Conservation (phyloP, 2,888 invertebrate species). For the Coelogynopora nodosa region DNA sequence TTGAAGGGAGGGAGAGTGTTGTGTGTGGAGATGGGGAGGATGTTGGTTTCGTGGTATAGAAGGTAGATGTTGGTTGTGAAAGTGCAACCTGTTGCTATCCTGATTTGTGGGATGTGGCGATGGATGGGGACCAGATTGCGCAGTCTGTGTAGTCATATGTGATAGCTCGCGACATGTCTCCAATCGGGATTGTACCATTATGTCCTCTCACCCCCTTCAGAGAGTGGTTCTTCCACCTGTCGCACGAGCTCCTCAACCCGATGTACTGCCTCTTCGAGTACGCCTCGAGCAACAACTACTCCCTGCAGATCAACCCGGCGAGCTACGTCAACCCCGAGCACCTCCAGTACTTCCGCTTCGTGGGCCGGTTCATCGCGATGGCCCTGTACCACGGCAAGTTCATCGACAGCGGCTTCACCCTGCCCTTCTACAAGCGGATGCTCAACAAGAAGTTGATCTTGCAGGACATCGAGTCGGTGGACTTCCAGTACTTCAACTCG, state of each 20-base stretch:
- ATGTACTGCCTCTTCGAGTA: slow-evolving; percentile 99
- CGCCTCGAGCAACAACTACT: slow-evolving; percentile 95
- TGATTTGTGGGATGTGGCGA: too few species aligned
- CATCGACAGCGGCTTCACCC: slow-evolving; percentile 96
- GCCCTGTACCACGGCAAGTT: slow-evolving; percentile 97
- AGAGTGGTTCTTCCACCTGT: slow-evolving; percentile 69
- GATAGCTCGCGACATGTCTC: too few species aligned
- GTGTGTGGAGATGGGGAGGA: too few species aligned
- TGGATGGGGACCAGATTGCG: too few species aligned
- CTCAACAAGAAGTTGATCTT: slow-evolving; percentile 91
- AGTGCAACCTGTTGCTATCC: too few species aligned
- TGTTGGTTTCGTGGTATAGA: too few species aligned
- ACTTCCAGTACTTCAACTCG: slow-evolving; percentile 97
- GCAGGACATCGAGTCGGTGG: slow-evolving; percentile 97
- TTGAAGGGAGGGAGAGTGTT: too few species aligned
- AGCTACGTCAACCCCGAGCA: slow-evolving; percentile 99
- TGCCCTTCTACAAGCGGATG: slow-evolving; percentile 99
- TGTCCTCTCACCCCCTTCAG: too few species aligned
- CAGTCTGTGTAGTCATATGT: too few species aligned
- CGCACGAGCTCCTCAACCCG: slow-evolving; percentile 97
- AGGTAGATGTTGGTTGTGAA: too few species aligned
- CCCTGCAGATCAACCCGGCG: slow-evolving; percentile 97
- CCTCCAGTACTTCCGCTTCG: slow-evolving; percentile 95
- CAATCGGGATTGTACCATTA: too few species aligned
- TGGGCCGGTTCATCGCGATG: slow-evolving; percentile 86